These are phyloP conservation scores for Mesocentrotus franciscanus DNA, from an alignment of 53 echinoderm and acorn worm genomes.

Conservation along the genomic window DNA sequence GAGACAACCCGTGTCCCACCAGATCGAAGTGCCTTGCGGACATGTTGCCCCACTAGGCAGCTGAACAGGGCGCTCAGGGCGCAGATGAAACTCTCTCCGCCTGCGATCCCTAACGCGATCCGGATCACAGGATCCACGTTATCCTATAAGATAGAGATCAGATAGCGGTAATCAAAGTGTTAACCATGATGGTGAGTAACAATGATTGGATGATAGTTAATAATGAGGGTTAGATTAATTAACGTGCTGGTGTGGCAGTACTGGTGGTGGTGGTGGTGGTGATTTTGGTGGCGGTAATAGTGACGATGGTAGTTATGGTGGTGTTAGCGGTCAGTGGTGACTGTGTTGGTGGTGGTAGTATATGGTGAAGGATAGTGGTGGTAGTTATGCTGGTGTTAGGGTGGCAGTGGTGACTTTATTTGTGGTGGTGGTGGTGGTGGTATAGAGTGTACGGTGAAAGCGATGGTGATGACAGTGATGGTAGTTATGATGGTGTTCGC, in stretches of 20 bases:
- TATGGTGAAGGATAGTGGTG: background rate
- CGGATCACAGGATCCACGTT: conserved; percentile 79
- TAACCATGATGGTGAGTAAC: background rate
- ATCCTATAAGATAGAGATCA: conserved; percentile 51
- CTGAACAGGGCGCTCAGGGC: conserved; percentile 76
- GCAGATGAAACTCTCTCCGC: conserved; percentile 81
- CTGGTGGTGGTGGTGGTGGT: background rate
- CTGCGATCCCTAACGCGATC: conserved; percentile 82
- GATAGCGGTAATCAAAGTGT: background rate
- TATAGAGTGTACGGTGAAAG: background rate
- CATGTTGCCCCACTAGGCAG: conserved; percentile 84
- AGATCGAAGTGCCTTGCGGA: conserved; percentile 73
- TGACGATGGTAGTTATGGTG: background rate
- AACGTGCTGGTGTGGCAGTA: too few relatives aligned
- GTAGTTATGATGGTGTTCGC: background rate
- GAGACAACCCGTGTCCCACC: conserved; percentile 71
- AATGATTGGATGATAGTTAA: background rate
- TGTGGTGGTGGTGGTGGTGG: background rate
- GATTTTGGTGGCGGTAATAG: too few relatives aligned
- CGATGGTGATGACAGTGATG: background rate
- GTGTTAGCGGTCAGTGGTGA: background rate
- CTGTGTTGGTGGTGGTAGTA: too few relatives aligned
- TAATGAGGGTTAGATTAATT: background rate
- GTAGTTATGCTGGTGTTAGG: background rate
- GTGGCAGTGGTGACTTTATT: background rate